Percentiles rank a stretch among this genome's conserved stretches.
Conservation (phyloP, 2,888 invertebrate genomes). For the Epicampocera succincta region DNA sequence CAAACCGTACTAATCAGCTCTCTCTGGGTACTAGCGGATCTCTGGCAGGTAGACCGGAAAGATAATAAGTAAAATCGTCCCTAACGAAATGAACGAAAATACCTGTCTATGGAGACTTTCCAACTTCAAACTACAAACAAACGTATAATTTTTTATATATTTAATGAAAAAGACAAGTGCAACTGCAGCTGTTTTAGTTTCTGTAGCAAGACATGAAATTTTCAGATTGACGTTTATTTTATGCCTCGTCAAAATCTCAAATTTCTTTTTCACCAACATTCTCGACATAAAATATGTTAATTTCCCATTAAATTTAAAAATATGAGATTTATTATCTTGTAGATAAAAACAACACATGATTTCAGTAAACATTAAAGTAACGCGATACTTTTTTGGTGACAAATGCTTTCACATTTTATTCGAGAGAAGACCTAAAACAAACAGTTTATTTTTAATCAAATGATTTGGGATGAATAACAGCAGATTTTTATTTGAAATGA, state of each 20-base stretch:
- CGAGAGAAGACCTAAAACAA: background rate
- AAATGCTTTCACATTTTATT: background rate
- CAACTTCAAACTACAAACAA: too few species aligned
- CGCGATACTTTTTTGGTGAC: conserved; percentile 19
- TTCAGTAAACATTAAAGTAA: background rate
- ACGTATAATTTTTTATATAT: background rate
- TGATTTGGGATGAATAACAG: background rate
- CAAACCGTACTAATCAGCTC: conserved; percentile 33
- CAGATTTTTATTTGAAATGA: too few species aligned
- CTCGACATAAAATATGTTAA: background rate
- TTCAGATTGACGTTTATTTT: background rate
- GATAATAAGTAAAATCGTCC: conserved; percentile 38
- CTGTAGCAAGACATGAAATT: background rate
- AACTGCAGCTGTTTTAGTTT: conserved; percentile 1
- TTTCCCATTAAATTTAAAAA: conserved; percentile 15
- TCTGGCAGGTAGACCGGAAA: conserved; percentile 37
- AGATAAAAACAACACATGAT: background rate
- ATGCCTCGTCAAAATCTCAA: background rate
- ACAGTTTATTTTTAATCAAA: conserved; percentile 19
- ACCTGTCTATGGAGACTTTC: conserved; percentile 8
- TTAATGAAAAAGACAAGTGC: conserved; percentile 6
- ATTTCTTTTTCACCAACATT: conserved; percentile 23
- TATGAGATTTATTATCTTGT: conserved; percentile 20
- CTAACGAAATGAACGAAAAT: conserved; percentile 1
- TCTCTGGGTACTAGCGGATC: background rate